Base-by-base conservation (phyloP, 2,113 vertebrate species). In the Anseranas semipalmata region DNA sequence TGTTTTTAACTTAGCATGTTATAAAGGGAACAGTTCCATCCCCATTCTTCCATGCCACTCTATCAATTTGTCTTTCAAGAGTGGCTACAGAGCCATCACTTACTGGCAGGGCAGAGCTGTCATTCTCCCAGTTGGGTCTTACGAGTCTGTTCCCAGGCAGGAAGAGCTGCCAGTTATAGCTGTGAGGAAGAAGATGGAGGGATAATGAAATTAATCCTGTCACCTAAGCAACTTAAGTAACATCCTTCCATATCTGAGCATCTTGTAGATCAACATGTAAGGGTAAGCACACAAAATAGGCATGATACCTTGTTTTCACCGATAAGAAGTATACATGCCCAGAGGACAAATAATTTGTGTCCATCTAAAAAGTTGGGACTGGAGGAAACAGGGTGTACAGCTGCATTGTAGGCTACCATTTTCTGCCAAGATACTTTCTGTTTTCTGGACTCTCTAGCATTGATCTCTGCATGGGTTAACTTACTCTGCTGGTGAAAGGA, bases 131-230 rank as follows among this genome's bases (percentile, higher is more conserved):
- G 1, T 28, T 48, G 41, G 37, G 48, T 72, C 70, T 58, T 68
- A 37, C 84, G 76, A 92, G 24, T 21, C 50, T 43, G 17, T 59
- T 75, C 48, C 56, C 66, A 68, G 60, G 62, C 66, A 89, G 70
- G 52, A 83, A 73, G 83, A 92, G 33, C 39, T 66, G 46, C 33
- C 76, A 41, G 27, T 30, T 39, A 35, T 32, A 88, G 55, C 75
- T 87, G 76, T 72, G 72, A 95, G 79, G 82, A 83, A 86, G 89
- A 84, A 77, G 76, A 94, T 71, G 43, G 46, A 85, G 4, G 35
- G 56, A 86, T 92, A 86, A 90, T 25, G 5, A 92, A 90, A 90
- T 86, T 74, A 94, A 96, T 88, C 43, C 66, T 41, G 84, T 92
- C 86, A 78, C 65, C 77, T 78, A 92, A 93, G 84, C 65, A 93